Evolutionary conservation across 2,797 vertebrate genomes (phyloP).

Genomic region (Pitangus sulphuratus): DNA sequence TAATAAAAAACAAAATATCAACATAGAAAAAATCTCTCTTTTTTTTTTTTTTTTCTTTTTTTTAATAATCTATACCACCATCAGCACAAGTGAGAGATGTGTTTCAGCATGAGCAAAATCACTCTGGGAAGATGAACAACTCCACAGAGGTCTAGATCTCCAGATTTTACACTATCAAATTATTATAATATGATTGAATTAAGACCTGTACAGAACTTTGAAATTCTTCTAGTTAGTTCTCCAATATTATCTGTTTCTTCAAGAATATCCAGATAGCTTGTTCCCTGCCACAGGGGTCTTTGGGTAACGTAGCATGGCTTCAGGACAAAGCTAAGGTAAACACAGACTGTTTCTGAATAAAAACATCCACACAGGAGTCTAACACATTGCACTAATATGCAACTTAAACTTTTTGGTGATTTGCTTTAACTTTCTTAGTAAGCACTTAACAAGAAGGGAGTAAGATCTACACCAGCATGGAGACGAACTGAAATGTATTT

Average conservation of each 20-base stretch:
- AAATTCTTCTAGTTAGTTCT: not conserved
- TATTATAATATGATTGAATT: not conserved
- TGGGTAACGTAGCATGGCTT: not conserved
- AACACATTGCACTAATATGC: not conserved
- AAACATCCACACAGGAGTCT: not conserved
- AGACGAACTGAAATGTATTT: not conserved
- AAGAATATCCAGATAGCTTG: not conserved
- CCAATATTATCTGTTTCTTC: not conserved
- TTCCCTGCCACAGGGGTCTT: not conserved
- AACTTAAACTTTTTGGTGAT: not conserved
- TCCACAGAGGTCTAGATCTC: not conserved
- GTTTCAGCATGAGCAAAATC: not conserved
- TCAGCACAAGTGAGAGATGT: not conserved
- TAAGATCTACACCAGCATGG: not conserved
- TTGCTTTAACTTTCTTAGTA: not conserved
- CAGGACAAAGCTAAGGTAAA: not conserved
- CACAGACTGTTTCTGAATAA: not conserved
- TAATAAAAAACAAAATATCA: not conserved
- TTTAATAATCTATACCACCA: not conserved
- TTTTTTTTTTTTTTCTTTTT: not conserved
- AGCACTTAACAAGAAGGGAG: not conserved
- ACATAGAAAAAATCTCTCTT: not conserved
- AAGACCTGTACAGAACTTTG: not conserved
- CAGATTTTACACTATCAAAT: not conserved
- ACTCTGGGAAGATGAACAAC: not conserved